A percentile compares a stretch with the other conserved stretches of the same genome.
Evolutionary conservation across 2,797 vertebrate genomes (phyloP).

Genomic region (Gobio occitaniae): DNA sequence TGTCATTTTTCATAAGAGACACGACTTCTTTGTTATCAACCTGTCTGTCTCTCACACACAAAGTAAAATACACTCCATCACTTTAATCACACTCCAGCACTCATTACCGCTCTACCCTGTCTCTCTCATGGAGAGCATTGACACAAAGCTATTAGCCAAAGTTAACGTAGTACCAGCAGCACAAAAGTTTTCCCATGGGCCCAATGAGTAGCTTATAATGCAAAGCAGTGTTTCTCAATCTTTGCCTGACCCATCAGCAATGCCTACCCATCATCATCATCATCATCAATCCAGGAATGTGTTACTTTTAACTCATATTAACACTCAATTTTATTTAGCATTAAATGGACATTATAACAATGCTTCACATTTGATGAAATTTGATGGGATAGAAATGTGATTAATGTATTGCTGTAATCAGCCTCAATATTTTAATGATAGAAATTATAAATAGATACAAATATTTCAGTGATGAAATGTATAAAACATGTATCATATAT

Average conservation of each 20-base stretch:
- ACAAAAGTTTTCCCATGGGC: slow-evolving; percentile 18
- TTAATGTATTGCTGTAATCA: not conserved
- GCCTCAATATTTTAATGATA: not conserved
- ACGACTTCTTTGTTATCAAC: slow-evolving; percentile 41
- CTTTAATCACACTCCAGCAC: slow-evolving; percentile 42
- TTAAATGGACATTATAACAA: not conserved
- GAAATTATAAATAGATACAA: not conserved
- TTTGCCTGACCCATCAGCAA: slow-evolving; percentile 1
- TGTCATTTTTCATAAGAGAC: slow-evolving; percentile 50
- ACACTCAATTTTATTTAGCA: not conserved
- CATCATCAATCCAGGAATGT: not conserved
- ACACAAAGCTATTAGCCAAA: slow-evolving; percentile 37
- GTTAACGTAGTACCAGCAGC: slow-evolving; percentile 15
- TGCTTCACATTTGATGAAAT: not conserved
- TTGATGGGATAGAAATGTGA: not conserved
- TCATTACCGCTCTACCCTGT: slow-evolving; percentile 26
- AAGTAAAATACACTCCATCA: slow-evolving; percentile 42
- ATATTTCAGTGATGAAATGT: not conserved
- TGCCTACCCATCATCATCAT: not conserved
- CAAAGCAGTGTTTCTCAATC: not conserved
- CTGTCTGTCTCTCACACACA: slow-evolving; percentile 43
- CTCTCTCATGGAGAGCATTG: slow-evolving; percentile 12
- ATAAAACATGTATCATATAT: not conserved
- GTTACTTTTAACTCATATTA: not conserved
- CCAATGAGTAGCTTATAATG: not conserved